These are phyloP conservation scores for Alouatta palliata DNA, from an alignment of 2,113 vertebrate species.

Conservation along the genomic window DNA sequence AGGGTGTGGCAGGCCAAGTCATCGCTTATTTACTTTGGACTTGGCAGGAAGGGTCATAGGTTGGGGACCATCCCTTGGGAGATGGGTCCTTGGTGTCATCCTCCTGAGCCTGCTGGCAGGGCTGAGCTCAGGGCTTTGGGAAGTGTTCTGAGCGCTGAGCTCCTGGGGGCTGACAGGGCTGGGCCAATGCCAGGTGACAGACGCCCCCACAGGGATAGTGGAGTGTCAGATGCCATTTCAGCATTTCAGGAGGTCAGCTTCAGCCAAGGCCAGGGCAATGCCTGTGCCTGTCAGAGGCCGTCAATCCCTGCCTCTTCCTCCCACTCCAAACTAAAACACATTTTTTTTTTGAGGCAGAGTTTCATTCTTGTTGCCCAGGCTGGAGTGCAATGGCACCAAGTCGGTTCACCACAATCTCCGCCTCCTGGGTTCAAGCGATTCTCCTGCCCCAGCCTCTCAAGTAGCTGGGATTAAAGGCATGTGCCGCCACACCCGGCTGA, in stretches of 20 bases:
- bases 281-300: not conserved
- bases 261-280: not conserved
- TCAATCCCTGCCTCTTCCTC: not conserved
- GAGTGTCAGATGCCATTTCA: not conserved
- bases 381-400: too few relatives aligned
- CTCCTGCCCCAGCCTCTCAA: too few relatives aligned
- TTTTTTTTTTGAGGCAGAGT: not conserved
- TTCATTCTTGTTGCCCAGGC: too few relatives aligned
- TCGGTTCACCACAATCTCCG: too few relatives aligned
- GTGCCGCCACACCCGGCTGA: too few relatives aligned
- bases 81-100: not conserved
- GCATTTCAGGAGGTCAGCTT: not conserved
- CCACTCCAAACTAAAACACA: not conserved
- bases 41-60: not conserved
- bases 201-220: rapidly evolving
- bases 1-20: not conserved
- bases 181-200: not conserved
- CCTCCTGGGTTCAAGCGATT: too few relatives aligned
- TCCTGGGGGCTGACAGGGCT: not conserved
- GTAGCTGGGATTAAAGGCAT: too few relatives aligned
- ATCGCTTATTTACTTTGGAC: not conserved
- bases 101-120: not conserved
- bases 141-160: not conserved
- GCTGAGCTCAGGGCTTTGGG: not conserved
- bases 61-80: not conserved